Conservation (phyloP, 92 coral and sea anemone genomes). For the Phenganax stokvisi region DNA sequence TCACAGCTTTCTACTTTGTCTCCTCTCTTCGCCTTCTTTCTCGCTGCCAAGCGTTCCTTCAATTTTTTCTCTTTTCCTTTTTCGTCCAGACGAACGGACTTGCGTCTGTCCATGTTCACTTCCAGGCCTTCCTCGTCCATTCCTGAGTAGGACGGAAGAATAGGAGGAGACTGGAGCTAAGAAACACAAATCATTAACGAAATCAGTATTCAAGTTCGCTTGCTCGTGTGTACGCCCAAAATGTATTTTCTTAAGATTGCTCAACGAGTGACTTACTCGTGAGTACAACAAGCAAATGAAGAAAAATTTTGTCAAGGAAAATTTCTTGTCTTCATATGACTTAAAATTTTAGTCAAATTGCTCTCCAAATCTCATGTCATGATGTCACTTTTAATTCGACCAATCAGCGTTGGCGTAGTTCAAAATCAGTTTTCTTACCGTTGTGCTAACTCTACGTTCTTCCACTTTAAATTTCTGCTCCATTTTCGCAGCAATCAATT, state of each 20-base stretch:
- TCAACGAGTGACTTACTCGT: no score
- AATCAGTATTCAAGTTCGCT: background rate
- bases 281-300: no score
- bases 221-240: background rate
- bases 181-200: background rate
- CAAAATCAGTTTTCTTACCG: constrained; percentile 8
- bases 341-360: no score
- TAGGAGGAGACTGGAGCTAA: constrained; percentile 29
- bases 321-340: no score
- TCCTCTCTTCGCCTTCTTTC: constrained; percentile 55
- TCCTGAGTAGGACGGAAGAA: constrained; percentile 19
- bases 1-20: constrained; percentile 13
- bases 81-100: constrained; percentile 67
- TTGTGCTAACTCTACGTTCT: constrained; percentile 51
- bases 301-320: no score
- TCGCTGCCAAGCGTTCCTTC: constrained; percentile 86
- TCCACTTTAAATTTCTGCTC: constrained; percentile 89
- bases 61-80: constrained; percentile 82
- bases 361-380: background rate
- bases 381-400: background rate
- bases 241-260: no score
- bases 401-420: background rate
- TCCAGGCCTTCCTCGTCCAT: constrained; percentile 16
- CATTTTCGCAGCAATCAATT: constrained; percentile 94
- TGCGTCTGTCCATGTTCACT: background rate